Evolutionary conservation across 2,888 invertebrate species (phyloP), one percentile per base, ranked within the genome.

Genomic region (Oscheius sp.): DNA sequence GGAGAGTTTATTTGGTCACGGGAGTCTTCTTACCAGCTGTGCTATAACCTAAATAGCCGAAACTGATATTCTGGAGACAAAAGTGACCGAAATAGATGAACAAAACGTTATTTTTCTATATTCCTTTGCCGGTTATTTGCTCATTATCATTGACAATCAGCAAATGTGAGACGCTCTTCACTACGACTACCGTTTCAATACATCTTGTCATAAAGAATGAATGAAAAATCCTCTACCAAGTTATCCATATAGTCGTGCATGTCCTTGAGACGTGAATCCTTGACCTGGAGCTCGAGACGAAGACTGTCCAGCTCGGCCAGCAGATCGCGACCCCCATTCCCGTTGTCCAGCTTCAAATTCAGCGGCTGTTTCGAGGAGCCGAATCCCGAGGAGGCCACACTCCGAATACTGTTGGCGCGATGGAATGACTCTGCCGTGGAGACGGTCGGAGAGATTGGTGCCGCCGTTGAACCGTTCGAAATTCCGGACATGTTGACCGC

Each of bases 161-260:
- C 21, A 21, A 21, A 21, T 21, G 21, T 21, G 21, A 21, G 21
- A 21, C 21, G 21, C 21, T 21, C 21, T 21, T 21, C 21, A 21
- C 21, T 21, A 21, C 21, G 21, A 21, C 21, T 21, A 21, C 21
- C 21, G 21, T 21, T 21, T 21, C 21, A 21, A 21, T 0, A 21
- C 21, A 21, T 21, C 21, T 21, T 21, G 21, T 0, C 21, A 21
- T 21, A 21, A 21, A 0, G 21, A 21, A 21, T 21, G 21, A 21
- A 21, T 21, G 21, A 21, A 21, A 21, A 21, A n/a, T 33, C 55
- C 53, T 75, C 58, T 95, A 81, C 79, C 70, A 81, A 32, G 63
- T 66, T 53, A 70, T 82, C 82, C 78, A 82, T 78, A 62, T 82
- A 82, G 2, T 74, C 76, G 70, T 81, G 78, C 79, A 82, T 79